Base-by-base conservation (phyloP, 2,113 vertebrate species). In the Chroicocephalus ridibundus region DNA sequence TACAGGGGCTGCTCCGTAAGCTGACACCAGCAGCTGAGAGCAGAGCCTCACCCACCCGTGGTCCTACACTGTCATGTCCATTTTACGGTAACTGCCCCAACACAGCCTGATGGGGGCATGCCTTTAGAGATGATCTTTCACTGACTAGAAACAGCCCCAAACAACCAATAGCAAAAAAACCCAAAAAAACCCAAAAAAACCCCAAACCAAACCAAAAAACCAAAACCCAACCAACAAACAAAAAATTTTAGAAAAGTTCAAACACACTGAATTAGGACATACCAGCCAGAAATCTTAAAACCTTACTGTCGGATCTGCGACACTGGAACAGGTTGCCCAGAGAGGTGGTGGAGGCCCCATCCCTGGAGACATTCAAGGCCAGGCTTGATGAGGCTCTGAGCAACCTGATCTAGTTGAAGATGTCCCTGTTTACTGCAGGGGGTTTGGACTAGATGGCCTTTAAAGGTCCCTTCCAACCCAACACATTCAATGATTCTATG, bases 1-100 rank as follows among this genome's bases (percentile, higher is more conserved):
- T 27, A 51, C 60, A 4, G 2, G 4, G 19, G 14, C 55, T 75
- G 55, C 25, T 26, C 10, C 4, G 3, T 15, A 13, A 69, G 18
- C 11, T 8, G n/a, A 19, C 12, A 38, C 5, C 26, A 20, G 44
- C n/a, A 82, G 47, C 42, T 29, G 44, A 52, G 34, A n/a, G 15
- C 24, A 36, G 51, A 69, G 7, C 22, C 20, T 64, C 54, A 9
- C 46, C 24, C 6, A 2, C 52, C n/a, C 9, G 3, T 11, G 49
- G 22, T 38, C 62, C 49, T 44, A 4, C 13, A 7, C 42, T 38
- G 51, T 13, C 17, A 42, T 0, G 0, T 1, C 3, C 21, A 0
- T 82, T 55, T n/a, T 42, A 27, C 6, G 13, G 19, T 36, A 52
- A 40, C 15, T 42, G 64, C 26, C 42, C 49, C 4, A 3, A 2